Base-by-base conservation (phyloP, 2,797 vertebrate species). In the Parambassis ranga region DNA sequence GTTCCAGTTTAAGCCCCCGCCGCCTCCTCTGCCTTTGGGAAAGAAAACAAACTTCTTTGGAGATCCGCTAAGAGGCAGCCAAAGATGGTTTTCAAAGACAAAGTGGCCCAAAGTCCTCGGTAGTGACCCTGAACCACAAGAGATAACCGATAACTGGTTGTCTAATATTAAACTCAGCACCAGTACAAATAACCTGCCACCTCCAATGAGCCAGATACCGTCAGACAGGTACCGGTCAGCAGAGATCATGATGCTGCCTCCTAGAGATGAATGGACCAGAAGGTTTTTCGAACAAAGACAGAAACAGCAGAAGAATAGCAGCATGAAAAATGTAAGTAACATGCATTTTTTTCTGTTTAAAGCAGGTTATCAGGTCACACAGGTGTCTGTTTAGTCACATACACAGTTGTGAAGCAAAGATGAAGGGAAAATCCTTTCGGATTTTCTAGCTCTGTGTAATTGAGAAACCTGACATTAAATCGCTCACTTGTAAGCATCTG, bases 171-270 rank as follows among this genome's bases (percentile, higher is more conserved):
- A 44, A 56, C 50, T 77, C 0, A 93, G 93, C 5, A 57, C 91
- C 7, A 91, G 93, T 88, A 92, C 92, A 0, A 67, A 33, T 44
- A 77, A 74, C 56, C 92, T 95, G 57, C 95, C 95, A 0, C 93
- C 94, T 0, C 91, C 95, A 1, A 95, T 96, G 94, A 94, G 56
- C 52, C 95, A 96, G 84, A 96, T 96, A 31, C 94, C 95, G 1
- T 90, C 94, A 1, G 93, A 95, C 69, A 90, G 94, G 62, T 97
- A 96, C 79, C 85, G 90, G 63, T 80, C 95, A 0, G 92, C 93
- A n/a, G 92, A 94, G 43, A 88, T 74, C 82, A 43, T 71, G 53
- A 91, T 90, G 88, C 91, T 92, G 39, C 92, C 92, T 0, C 91
- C 89, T 35, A 94, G 90, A 58, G 92, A 92, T 44, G 95, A 98